Percentiles rank a stretch among this genome's conserved stretches.
These are phyloP conservation scores for Agrotis puta DNA, from an alignment of 2,888 invertebrate genomes.

Conservation along the genomic window DNA sequence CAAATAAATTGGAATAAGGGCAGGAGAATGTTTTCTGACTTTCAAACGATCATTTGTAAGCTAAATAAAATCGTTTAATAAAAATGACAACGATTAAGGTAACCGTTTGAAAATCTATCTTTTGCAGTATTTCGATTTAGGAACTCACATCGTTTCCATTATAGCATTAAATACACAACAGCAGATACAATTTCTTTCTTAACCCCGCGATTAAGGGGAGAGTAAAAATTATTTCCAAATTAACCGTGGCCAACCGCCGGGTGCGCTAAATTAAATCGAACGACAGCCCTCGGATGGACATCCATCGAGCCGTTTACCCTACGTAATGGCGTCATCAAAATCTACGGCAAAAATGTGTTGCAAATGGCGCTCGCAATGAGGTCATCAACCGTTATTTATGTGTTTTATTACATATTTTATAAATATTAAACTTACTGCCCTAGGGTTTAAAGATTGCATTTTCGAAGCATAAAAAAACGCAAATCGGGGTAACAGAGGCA, in stretches of 20 bases:
- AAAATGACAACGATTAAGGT: too few species aligned
- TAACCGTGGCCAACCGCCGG: constrained; percentile 83
- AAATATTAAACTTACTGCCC: constrained; percentile 33
- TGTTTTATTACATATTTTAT: constrained; percentile 59
- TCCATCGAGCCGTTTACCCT: constrained; percentile 80
- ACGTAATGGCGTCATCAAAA: constrained; percentile 85
- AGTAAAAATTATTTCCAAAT: constrained; percentile 88
- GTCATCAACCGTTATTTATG: constrained; percentile 62
- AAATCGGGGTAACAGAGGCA: too few species aligned
- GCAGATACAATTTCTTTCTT: constrained; percentile 54
- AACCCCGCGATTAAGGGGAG: constrained; percentile 72
- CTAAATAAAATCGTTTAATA: too few species aligned
- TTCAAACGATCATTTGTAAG: too few species aligned
- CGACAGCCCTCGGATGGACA: constrained; percentile 81
- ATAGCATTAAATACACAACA: constrained; percentile 7
- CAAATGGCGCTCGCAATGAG: constrained; percentile 78
- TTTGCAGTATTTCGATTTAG: background rate
- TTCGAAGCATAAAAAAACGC: background rate
- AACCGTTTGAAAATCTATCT: too few species aligned
- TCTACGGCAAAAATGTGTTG: constrained; percentile 87
- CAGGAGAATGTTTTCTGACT: too few species aligned
- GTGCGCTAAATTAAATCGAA: constrained; percentile 88
- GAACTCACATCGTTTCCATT: background rate
- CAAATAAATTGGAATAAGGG: too few species aligned
- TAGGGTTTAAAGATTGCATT: background rate